Base-by-base conservation (phyloP, 1,140 invertebrate species). In the Calliphora vicina region DNA sequence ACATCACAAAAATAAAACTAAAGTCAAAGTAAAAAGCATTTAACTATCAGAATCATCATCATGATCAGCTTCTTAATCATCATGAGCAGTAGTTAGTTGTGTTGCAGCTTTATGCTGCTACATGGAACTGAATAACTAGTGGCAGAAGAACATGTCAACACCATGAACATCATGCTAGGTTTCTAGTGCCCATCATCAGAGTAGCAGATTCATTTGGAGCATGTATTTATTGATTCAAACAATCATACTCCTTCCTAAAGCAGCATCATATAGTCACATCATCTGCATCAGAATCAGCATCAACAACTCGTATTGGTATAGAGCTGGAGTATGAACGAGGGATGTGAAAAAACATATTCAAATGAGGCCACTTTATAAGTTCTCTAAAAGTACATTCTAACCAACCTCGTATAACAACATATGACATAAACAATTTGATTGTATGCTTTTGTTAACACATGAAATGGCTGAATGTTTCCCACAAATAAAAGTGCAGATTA, bases 391-490 rank as follows among this genome's bases (percentile, higher is more conserved):
- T 50, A 5, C 10, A 5, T 5, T 15, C 17, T 13, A n/a, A 6
- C 15, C 50, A 17, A 13, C 50, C 50, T 57, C 50, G 61, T 67
- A 23, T 67, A 67, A 25, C n/a, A 2, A 43, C n/a, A 78, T 45
- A 35, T 78, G 74, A 29, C 35, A 76, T 42, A 78, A 43, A 78
- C 74, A 78, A 78, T 43, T 78, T 43, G 35, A 78, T 78, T 43
- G 74, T 43, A 45, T n/a, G 17, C 73, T 78, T 78, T 78, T n/a
- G 74, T 43, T 78, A 26, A n/a, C 29, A 78, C 74, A 74, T 74
- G 72, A 74, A 29, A 74, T 35, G 72, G 15, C 29, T 74, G 26
- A 74, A 29, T 74, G 72, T 74, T 23, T 12, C 72, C 29, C 29
- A 29, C 8, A 29, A 29, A 29, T 29, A 74, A 74, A 15, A 74